Percentiles rank a stretch among this genome's conserved stretches.
phyloP scores from a whole-genome alignment of 2,888 invertebrate species.

The Hypomecis punctinalis region DNA sequence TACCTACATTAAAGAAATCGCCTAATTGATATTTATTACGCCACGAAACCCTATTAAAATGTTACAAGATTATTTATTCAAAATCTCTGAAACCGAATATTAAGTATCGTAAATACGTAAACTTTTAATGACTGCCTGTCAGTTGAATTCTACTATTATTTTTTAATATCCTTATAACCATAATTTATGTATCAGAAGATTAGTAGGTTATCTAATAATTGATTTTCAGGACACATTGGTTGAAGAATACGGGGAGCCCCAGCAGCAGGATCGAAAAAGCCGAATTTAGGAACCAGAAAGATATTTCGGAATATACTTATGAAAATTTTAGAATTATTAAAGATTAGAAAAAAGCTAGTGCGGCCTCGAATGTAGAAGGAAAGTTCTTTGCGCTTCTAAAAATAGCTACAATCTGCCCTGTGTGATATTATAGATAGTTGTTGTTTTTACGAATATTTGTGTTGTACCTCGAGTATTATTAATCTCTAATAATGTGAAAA shows the following conservation, averaged over 20 bases:
- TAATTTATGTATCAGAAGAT: too few relatives aligned
- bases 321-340: constrained; percentile 78
- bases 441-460: neutral
- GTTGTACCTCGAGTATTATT: constrained; percentile 18
- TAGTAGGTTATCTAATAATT: neutral
- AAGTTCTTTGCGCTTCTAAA: neutral
- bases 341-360: constrained; percentile 47
- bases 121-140: neutral
- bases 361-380: neutral
- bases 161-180: too few relatives aligned
- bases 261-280: constrained; percentile 89
- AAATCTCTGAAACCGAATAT: too few relatives aligned
- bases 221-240: constrained; percentile 78
- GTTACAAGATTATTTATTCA: too few relatives aligned
- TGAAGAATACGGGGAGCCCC: constrained; percentile 90
- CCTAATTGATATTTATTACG: too few relatives aligned
- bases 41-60: too few relatives aligned
- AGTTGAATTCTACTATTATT: too few relatives aligned
- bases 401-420: constrained; percentile 3
- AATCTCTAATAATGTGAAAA: constrained; percentile 1
- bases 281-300: constrained; percentile 87
- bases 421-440: constrained; percentile 21
- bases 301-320: constrained; percentile 80
- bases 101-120: neutral
- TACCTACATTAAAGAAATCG: too few relatives aligned